phyloP scores from a whole-genome alignment of 2,113 vertebrate species.

The Dasyprocta punctata region DNA sequence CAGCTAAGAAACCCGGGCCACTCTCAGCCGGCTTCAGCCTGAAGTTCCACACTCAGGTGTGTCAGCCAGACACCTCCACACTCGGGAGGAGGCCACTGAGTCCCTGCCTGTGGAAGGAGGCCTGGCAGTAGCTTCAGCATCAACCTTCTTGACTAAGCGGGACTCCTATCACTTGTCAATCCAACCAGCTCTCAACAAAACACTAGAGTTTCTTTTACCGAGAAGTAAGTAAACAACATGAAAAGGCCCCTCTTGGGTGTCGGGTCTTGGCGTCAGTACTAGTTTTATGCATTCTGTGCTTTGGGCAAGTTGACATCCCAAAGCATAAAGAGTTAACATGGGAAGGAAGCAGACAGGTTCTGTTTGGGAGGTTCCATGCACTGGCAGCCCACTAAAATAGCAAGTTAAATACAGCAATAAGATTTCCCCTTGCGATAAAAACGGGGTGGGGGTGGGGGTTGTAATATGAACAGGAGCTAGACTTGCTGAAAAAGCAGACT shows the following conservation, averaged over 20 bases:
- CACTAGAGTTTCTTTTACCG: neutral
- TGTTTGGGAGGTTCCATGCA: conserved; percentile 55
- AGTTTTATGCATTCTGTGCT: neutral
- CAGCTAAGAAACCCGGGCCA: neutral
- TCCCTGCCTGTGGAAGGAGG: neutral
- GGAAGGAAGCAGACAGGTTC: conserved; percentile 59
- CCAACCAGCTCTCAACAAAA: neutral
- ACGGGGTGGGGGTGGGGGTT: neutral
- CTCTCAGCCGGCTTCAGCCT: neutral
- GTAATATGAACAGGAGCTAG: conserved; percentile 55
- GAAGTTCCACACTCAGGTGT: neutral
- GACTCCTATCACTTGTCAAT: rapidly evolving
- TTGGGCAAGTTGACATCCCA: neutral
- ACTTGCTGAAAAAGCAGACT: conserved; percentile 80
- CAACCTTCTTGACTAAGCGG: neutral
- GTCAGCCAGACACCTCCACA: neutral
- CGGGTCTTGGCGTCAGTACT: neutral
- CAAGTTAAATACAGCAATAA: conserved; percentile 56
- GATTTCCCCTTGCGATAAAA: conserved; percentile 46
- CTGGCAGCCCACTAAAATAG: conserved; percentile 73
- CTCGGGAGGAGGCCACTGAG: neutral
- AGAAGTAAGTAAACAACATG: neutral
- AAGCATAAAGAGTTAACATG: conserved; percentile 72
- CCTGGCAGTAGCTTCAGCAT: neutral
- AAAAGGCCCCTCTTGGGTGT: neutral